Percentiles rank a stretch among this genome's conserved stretches.
These are phyloP conservation scores for Alosa alosa DNA, from an alignment of 2,113 vertebrate species.

Conservation along the genomic window DNA sequence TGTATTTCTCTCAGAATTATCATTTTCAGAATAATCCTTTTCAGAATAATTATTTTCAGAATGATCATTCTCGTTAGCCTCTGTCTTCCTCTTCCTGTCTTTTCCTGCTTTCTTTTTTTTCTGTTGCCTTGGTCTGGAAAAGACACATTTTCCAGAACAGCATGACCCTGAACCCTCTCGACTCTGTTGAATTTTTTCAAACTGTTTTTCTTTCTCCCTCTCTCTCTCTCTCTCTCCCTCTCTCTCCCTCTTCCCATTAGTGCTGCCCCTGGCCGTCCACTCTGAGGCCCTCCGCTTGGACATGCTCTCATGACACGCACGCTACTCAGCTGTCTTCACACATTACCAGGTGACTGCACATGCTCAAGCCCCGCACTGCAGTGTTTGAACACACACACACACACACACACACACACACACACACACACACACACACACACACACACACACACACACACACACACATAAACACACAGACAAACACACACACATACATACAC, in stretches of 20 bases:
- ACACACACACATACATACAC: slow-evolving; percentile 12
- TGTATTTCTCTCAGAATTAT: background rate
- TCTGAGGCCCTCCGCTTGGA: background rate
- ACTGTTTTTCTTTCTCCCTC: background rate
- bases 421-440: slow-evolving; percentile 34
- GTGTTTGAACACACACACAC: background rate
- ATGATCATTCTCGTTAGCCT: too few species aligned
- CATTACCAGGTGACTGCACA: slow-evolving; percentile 8
- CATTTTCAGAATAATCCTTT: background rate
- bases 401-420: background rate
- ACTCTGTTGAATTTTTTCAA: background rate
- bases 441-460: background rate
- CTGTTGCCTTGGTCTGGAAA: background rate
- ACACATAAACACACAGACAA: slow-evolving; percentile 17
- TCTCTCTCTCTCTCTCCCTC: too few species aligned
- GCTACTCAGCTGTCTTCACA: background rate
- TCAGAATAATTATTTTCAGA: too few species aligned
- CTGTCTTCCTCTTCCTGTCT: background rate
- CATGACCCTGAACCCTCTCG: background rate
- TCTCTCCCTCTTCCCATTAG: background rate
- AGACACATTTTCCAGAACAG: background rate
- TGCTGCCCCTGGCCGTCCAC: background rate
- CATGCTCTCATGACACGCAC: background rate
- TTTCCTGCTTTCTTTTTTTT: background rate
- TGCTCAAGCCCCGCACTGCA: background rate